Conservation (phyloP, 2,113 vertebrate species). For the Mesocricetus auratus region DNA sequence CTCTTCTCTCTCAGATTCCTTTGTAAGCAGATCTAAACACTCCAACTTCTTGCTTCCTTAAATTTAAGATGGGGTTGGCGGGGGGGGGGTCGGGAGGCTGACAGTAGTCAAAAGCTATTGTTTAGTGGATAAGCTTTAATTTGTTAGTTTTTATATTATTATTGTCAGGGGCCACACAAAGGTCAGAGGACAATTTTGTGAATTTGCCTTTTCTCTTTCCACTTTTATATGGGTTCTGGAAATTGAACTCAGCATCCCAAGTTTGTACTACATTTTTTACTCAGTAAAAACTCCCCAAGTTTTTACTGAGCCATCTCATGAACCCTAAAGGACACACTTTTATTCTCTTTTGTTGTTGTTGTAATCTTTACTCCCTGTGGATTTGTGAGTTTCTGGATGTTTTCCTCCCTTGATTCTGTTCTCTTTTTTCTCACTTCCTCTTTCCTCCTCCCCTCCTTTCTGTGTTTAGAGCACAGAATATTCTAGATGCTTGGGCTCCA, state of each 20-base stretch:
- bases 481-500: not conserved
- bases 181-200: not conserved
- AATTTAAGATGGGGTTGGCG: not conserved
- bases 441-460: not conserved
- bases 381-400: not conserved
- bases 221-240: not conserved
- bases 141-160: not conserved
- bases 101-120: not conserved
- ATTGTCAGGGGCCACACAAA: not conserved
- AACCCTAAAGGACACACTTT: not conserved
- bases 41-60: not conserved
- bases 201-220: not conserved
- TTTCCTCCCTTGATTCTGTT: not conserved
- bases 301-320: not conserved
- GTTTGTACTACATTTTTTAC: too few relatives aligned
- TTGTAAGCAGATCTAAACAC: constrained; percentile 1
- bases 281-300: not conserved
- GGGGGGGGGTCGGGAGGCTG: too few relatives aligned
- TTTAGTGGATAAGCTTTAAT: not conserved
- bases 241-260: not conserved
- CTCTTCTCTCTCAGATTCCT: not conserved
- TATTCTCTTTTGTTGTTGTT: not conserved
- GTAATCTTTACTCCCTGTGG: not conserved
- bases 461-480: not conserved
- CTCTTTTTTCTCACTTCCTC: not conserved